phyloP scores from a whole-genome alignment of 2,888 invertebrate species.

The Rhogogaster chlorosoma region DNA sequence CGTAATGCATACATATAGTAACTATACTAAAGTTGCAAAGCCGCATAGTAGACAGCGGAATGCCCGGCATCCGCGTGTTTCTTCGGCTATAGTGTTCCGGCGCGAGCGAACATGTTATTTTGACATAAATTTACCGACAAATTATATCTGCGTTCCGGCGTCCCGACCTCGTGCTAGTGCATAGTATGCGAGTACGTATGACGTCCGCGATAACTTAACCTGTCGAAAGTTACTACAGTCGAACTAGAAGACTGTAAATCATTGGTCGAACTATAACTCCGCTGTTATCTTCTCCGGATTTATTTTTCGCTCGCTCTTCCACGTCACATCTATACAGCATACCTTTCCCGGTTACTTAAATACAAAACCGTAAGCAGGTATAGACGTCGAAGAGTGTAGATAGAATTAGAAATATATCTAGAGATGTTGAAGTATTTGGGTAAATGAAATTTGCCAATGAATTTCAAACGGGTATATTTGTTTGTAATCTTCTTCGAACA shows the following conservation, averaged over 20 bases:
- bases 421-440: not conserved
- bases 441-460: not conserved
- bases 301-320: not conserved
- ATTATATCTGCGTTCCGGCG: slow-evolving; percentile 35
- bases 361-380: not conserved
- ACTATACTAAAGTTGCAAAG: slow-evolving; percentile 26
- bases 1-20: not conserved
- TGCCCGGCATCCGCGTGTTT: slow-evolving; percentile 26
- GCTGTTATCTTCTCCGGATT: not conserved
- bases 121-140: slow-evolving; percentile 47
- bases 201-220: slow-evolving; percentile 8
- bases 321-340: not conserved
- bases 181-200: not conserved
- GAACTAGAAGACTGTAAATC: slow-evolving; percentile 1
- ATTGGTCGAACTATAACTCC: slow-evolving; percentile 17
- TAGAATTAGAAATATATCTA: too few species aligned
- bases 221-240: not conserved
- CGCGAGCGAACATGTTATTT: slow-evolving; percentile 38
- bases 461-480: not conserved
- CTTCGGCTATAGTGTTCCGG: slow-evolving; percentile 16
- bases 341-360: not conserved
- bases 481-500: not conserved
- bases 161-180: not conserved
- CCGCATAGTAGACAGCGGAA: slow-evolving; percentile 26
- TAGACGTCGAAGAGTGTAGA: slow-evolving; percentile 6